Percentiles rank a stretch among this genome's conserved stretches.
phyloP scores from a whole-genome alignment of 2,113 vertebrate genomes.

The Neogobius melanostomus region DNA sequence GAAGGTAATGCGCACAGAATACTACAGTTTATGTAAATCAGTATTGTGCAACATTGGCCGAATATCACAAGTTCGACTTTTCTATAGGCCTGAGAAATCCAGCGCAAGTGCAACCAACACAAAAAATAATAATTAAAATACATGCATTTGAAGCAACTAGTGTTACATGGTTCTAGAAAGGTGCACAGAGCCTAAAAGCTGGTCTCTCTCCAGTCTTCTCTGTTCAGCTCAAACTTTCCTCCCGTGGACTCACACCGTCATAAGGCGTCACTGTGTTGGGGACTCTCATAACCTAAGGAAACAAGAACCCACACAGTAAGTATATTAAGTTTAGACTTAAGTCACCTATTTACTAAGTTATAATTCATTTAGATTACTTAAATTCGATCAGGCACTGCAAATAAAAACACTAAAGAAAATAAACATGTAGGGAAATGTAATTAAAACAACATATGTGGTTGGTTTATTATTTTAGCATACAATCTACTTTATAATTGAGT shows the following conservation, averaged over 20 bases:
- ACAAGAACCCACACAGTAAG: not conserved
- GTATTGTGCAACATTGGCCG: conserved; percentile 16
- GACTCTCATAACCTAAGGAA: conserved; percentile 63
- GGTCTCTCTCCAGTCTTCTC: conserved; percentile 63
- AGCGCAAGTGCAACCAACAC: conserved; percentile 50
- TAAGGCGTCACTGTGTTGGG: conserved; percentile 63
- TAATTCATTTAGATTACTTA: too few species aligned
- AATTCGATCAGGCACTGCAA: too few species aligned
- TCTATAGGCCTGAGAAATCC: conserved; percentile 48
- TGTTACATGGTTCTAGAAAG: conserved; percentile 40
- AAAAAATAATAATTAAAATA: conserved; percentile 46
- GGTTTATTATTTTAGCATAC: too few species aligned
- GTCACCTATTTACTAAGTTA: too few species aligned
- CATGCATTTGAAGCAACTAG: conserved; percentile 62
- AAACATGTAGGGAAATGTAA: too few species aligned
- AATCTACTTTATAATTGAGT: too few species aligned
- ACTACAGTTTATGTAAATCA: conserved; percentile 38
- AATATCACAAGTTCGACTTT: conserved; percentile 29
- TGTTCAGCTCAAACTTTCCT: conserved; percentile 31
- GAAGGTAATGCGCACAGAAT: conserved; percentile 39
- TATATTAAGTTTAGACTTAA: not conserved
- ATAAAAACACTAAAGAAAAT: too few species aligned
- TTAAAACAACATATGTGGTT: too few species aligned
- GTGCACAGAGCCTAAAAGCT: conserved; percentile 61
- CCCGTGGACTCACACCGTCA: conserved; percentile 61